Evolutionary conservation across 1,140 invertebrate genomes (phyloP), one percentile per base, ranked within the genome.

Genomic region (Leptinotarsa undecemlineata): DNA sequence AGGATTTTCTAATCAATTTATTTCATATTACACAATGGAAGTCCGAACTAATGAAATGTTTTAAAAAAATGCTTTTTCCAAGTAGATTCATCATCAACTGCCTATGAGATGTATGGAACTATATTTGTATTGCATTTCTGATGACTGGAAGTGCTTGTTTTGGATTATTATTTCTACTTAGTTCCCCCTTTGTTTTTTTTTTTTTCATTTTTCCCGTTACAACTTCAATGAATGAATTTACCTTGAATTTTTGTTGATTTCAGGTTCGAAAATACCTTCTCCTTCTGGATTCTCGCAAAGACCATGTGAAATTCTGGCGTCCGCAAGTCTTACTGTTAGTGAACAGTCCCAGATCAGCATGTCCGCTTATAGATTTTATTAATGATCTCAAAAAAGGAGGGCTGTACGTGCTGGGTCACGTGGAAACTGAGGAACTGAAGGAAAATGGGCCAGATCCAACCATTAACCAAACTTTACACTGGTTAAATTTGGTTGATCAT

Each of bases 351-450:
- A 87, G 97, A n/a, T 93, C 95, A 11, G 90, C 91, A 3, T 95
- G 95, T 81, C 94, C 96, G 1, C 86, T 99, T 5, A 98, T 99
- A 61, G 93, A 96, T 86, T 99, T 99, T 87, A 94, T 98, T 3
- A 99, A 99, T 85, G 98, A 99, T 84, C 88, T 99, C 79, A 99
- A 99, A 84, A 99, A 99, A 86, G 95, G 96, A 78, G 98, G 98
- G 17, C 87, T 99, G 0, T 98, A 98, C 80, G 94, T 99, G 14
- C 88, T 99, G 76, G 97, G 96, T 0, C 95, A 99, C 83, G 96
- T 99, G 0, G 92, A 96, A 82, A 87, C 91, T 15, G 61, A 72
- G 26, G 48, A 64, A 15, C 63, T 88, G 51, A 83, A 85, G 19
- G 80, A 86, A 48, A 68, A 86, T 72, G 85, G 88, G 57, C 85